Conservation (phyloP, 2,797 vertebrate species). For the Synanceia verrucosa region DNA sequence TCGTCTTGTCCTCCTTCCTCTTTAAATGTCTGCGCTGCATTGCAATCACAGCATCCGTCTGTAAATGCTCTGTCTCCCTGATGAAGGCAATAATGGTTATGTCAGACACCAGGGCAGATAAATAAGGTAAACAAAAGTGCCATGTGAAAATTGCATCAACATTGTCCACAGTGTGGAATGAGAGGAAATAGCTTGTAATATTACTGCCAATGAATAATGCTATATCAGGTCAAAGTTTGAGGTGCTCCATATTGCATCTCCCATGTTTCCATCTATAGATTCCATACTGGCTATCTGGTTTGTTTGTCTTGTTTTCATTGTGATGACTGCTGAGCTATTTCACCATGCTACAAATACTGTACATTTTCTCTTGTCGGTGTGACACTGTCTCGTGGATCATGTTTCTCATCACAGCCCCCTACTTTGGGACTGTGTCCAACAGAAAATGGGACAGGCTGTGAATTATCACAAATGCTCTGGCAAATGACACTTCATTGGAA, state of each 20-base stretch:
- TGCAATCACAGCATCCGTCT: slow-evolving; percentile 65
- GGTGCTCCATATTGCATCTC: slow-evolving; percentile 67
- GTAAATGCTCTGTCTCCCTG: slow-evolving; percentile 60
- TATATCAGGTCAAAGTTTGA: slow-evolving; percentile 69
- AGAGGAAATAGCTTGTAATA: slow-evolving; percentile 74
- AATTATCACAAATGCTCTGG: slow-evolving; percentile 87
- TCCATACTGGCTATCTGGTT: slow-evolving; percentile 53
- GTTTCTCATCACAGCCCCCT: slow-evolving; percentile 71
- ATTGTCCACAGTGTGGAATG: slow-evolving; percentile 70
- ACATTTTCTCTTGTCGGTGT: slow-evolving; percentile 62
- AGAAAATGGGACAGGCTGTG: slow-evolving; percentile 85
- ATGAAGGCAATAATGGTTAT: slow-evolving; percentile 62
- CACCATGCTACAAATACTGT: slow-evolving; percentile 48
- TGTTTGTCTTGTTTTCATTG: slow-evolving; percentile 67
- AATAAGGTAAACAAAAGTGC: slow-evolving; percentile 79
- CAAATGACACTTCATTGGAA: slow-evolving; percentile 93
- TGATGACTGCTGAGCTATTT: slow-evolving; percentile 54
- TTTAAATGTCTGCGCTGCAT: slow-evolving; percentile 55
- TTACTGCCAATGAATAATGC: slow-evolving; percentile 80
- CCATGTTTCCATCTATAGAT: slow-evolving; percentile 62
- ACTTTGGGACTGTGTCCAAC: slow-evolving; percentile 83
- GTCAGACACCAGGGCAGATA: slow-evolving; percentile 64
- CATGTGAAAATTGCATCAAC: slow-evolving; percentile 78
- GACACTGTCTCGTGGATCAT: slow-evolving; percentile 65
- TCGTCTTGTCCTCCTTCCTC: slow-evolving; percentile 18